These are phyloP conservation scores for Tillus elongatus DNA, from an alignment of 2,888 invertebrate species.

Conservation along the genomic window DNA sequence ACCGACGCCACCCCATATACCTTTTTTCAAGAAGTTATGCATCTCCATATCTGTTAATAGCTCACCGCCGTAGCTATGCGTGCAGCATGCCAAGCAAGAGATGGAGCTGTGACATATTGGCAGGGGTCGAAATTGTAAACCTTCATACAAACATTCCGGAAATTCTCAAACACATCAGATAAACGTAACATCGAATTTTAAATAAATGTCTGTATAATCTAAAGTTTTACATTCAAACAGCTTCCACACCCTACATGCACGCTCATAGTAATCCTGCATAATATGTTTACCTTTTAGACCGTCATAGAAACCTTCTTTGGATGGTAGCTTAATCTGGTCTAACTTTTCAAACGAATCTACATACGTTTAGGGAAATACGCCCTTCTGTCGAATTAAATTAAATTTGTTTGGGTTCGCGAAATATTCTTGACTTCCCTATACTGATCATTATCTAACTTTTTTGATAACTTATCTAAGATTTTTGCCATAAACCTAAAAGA, in stretches of 20 bases:
- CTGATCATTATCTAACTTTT: conserved; percentile 17
- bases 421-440: conserved; percentile 9
- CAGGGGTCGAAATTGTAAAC: conserved; percentile 24
- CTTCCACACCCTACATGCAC: conserved; percentile 31
- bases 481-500: conserved; percentile 29
- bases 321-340: conserved; percentile 23
- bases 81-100: neutral
- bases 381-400: conserved; percentile 22
- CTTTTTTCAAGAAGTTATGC: conserved; percentile 13
- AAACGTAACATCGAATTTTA: conserved; percentile 34
- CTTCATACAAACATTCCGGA: conserved; percentile 24
- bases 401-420: conserved; percentile 12
- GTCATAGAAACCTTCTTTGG: conserved; percentile 23
- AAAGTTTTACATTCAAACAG: conserved; percentile 28
- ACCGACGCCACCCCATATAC: conserved; percentile 11
- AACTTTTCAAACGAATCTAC: conserved; percentile 23
- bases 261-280: conserved; percentile 26
- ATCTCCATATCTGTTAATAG: conserved; percentile 13
- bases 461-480: conserved; percentile 26
- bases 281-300: conserved; percentile 21
- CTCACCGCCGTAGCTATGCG: conserved; percentile 8
- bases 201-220: conserved; percentile 33
- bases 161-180: conserved; percentile 35
- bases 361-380: conserved; percentile 31
- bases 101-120: neutral